Evolutionary conservation across 2,113 vertebrate species (phyloP).

Genomic region (Psittacus erithacus): DNA sequence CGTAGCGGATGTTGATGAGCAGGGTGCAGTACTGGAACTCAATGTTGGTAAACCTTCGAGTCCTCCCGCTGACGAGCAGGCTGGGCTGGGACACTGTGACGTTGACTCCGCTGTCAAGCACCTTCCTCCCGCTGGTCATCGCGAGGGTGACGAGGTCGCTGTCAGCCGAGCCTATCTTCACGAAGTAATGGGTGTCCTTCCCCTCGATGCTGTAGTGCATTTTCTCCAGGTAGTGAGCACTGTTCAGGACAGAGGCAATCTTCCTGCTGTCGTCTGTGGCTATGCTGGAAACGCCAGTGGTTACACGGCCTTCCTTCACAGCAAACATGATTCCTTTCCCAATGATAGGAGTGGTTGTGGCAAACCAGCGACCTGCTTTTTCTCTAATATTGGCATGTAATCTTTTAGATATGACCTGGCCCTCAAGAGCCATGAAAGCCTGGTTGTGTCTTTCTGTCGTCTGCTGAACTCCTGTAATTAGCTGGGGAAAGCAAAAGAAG

Average conservation of each 20-base stretch:
- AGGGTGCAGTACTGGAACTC: constrained; percentile 89
- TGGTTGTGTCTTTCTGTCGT: constrained; percentile 95
- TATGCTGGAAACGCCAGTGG: constrained; percentile 85
- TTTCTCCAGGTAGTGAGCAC: constrained; percentile 92
- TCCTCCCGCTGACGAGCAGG: constrained; percentile 84
- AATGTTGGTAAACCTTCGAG: constrained; percentile 92
- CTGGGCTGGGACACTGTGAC: constrained; percentile 90
- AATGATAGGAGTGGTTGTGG: constrained; percentile 90
- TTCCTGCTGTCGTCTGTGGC: constrained; percentile 95
- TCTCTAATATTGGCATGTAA: constrained; percentile 83
- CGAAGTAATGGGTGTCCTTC: constrained; percentile 94
- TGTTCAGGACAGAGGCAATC: constrained; percentile 91
- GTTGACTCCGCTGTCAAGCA: constrained; percentile 91
- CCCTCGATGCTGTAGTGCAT: constrained; percentile 96
- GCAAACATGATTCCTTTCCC: constrained; percentile 96
- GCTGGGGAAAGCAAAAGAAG: constrained; percentile 73
- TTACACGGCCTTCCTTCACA: constrained; percentile 91
- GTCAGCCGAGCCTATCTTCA: constrained; percentile 93
- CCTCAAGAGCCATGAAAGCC: constrained; percentile 97
- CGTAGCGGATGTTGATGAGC: constrained; percentile 92
- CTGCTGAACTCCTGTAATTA: constrained; percentile 96
- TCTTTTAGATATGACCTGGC: constrained; percentile 91
- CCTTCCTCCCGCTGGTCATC: constrained; percentile 90
- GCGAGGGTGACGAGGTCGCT: constrained; percentile 91
- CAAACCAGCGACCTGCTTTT: constrained; percentile 97